Evolutionary conservation across 2,113 vertebrate genomes (phyloP).

Genomic region (Menura novaehollandiae): DNA sequence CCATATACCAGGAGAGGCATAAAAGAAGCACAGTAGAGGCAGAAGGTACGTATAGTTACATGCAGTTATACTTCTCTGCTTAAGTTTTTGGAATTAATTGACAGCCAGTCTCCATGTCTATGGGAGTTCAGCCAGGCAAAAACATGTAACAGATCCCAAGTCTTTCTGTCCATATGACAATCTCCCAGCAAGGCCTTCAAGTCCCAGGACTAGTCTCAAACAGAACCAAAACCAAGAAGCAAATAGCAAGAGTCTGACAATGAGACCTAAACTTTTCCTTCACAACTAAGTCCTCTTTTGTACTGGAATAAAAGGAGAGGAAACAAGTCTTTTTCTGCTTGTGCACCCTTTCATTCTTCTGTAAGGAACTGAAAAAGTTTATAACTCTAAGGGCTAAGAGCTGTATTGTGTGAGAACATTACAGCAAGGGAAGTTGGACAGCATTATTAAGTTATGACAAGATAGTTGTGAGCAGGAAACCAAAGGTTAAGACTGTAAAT

Average conservation of each 20-base stretch:
- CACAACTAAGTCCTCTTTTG: neutral
- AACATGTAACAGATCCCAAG: neutral
- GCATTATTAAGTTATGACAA: neutral
- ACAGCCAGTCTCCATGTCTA: neutral
- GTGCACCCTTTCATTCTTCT: neutral
- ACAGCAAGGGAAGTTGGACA: neutral
- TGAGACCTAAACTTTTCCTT: neutral
- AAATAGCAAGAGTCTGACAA: neutral
- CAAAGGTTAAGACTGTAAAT: neutral
- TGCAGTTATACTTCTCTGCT: neutral
- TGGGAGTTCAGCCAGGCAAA: neutral
- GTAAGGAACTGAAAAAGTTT: neutral
- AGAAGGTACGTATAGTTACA: neutral
- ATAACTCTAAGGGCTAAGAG: neutral
- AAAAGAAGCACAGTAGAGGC: neutral
- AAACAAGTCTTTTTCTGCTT: constrained; percentile 11
- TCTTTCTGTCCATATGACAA: neutral
- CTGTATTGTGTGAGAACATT: constrained; percentile 2
- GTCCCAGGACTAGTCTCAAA: neutral
- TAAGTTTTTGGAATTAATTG: neutral
- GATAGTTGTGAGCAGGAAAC: constrained; percentile 5
- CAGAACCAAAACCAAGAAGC: neutral
- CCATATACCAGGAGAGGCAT: neutral
- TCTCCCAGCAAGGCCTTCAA: neutral
- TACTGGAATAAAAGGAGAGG: neutral